A percentile compares a stretch with the other conserved stretches of the same genome.
These are phyloP conservation scores for Mus musculus DNA, from an alignment of 2,113 vertebrate species.

Conservation along the genomic window GRCm39 chr4:32281501-32282000, in stretches of 20 bases:
- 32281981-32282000: not conserved
- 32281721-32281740: not conserved
- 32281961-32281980: not conserved
- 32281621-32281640: not conserved
- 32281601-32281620: slow-evolving; percentile 9
- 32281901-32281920: not conserved
- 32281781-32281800: not conserved
- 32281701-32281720: not conserved
- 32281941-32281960: not conserved
- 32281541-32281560: not conserved
- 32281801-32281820: not conserved
- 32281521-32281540: not conserved
- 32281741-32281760: not conserved
- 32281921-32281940: not conserved
- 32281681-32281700: not conserved
- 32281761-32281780: not conserved
- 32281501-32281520: not conserved
- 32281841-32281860: not conserved
- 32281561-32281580: not conserved
- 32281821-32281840: not conserved
- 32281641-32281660: not conserved
- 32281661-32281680: not conserved
- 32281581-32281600: slow-evolving; percentile 3
- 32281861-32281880: not conserved
- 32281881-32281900: not conserved